phyloP scores from a whole-genome alignment of 2,797 vertebrate species.

The Rhynchotus rufescens region DNA sequence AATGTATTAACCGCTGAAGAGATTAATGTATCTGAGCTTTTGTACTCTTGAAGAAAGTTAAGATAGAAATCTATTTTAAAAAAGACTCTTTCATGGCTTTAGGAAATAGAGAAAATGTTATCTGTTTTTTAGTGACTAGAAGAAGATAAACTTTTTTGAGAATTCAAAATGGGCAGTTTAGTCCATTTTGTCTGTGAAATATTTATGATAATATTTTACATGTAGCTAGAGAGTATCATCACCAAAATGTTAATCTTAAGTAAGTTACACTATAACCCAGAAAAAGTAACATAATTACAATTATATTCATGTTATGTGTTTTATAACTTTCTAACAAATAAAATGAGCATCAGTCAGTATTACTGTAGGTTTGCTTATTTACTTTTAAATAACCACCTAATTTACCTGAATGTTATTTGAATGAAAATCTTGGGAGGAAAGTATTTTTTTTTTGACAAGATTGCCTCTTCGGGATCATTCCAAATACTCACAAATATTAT shows the following conservation, averaged over 20 bases:
- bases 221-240: not conserved
- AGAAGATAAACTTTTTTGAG: not conserved
- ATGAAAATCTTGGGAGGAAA: not conserved
- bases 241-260: not conserved
- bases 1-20: not conserved
- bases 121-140: not conserved
- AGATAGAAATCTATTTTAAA: not conserved
- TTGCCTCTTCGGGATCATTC: not conserved
- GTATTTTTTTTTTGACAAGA: not conserved
- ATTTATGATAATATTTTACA: not conserved
- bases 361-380: not conserved
- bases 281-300: not conserved
- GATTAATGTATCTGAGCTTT: not conserved
- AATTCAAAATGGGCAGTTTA: not conserved
- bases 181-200: not conserved
- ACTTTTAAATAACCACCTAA: not conserved
- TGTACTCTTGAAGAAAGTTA: not conserved
- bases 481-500: not conserved
- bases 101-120: not conserved
- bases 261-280: not conserved
- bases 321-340: not conserved
- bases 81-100: not conserved
- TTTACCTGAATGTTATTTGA: conserved; percentile 15
- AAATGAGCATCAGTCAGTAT: not conserved
- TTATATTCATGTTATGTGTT: not conserved